Evolutionary conservation across 1,140 invertebrate genomes (phyloP), one percentile per base, ranked within the genome.

Genomic region (Sycobia sp.): DNA sequence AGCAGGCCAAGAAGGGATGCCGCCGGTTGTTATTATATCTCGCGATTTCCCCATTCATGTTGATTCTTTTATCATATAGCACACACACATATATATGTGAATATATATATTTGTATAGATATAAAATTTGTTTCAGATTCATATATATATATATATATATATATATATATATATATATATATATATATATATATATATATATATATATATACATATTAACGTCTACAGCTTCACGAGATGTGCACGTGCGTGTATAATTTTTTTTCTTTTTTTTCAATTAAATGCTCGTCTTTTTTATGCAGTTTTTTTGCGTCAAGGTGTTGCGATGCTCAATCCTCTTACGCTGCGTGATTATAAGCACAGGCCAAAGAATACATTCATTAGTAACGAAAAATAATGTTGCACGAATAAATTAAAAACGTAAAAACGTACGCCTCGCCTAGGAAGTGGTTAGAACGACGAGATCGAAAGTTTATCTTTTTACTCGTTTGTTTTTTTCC

Each of bases 321-420:
- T 49, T 64, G 46, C 14, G 64, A 59, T 66, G 68, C 65, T 49
- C 44, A 46, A 56, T 59, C 56, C 41, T 76, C 68, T 76, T 81
- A 82, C 73, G 80, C 80, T 81, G 78, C 79, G 66, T 78, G 72
- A 46, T 55, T 50, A 47, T 81, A 68, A 82, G 78, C 77, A 82
- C 72, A 80, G 70, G 73, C 77, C 73, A 81, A 80, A 80, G 71
- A 64, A 65, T 25, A 76, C 66, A 73, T 74, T 70, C 69, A 79
- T 80, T 81, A 81, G 78, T 80, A 72, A 72, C 67, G 61, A 67
- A 64, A 70, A 50, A 47, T 38, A 29, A 55, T 16, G 32, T 29
- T 38, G 34, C 41, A 49, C 16, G 41, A 2, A 13, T 54, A 43
- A 32, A 32, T 32, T 32, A 32, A 32, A 4, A 63, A 65, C 44